phyloP scores from a whole-genome alignment of 1,140 invertebrate species.

The Lamellibrachia luymesi region DNA sequence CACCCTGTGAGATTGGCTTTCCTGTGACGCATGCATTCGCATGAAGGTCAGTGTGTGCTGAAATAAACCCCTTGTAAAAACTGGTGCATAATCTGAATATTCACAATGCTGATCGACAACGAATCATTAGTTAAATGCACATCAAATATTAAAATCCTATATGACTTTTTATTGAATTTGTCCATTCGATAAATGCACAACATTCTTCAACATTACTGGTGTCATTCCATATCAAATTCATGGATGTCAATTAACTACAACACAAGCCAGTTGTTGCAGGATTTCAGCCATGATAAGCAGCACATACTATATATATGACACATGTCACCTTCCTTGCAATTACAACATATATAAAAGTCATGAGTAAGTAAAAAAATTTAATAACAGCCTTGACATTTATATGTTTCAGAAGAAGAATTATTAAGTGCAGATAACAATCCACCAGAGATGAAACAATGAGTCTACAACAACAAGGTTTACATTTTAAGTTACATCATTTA shows the following conservation, averaged over 20 bases:
- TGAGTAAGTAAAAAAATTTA: not conserved
- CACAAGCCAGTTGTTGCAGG: too few relatives aligned
- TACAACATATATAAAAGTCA: too few relatives aligned
- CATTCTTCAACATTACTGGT: too few relatives aligned
- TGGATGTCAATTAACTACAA: too few relatives aligned
- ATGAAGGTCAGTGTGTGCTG: constrained; percentile 88
- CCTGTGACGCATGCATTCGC: constrained; percentile 98
- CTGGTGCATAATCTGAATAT: not conserved
- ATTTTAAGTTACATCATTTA: not conserved
- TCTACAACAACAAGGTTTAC: not conserved
- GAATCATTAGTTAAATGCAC: not conserved
- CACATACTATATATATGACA: too few relatives aligned
- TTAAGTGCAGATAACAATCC: not conserved
- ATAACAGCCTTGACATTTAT: not conserved
- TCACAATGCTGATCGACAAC: not conserved
- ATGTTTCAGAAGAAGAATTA: not conserved
- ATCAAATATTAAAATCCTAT: too few relatives aligned
- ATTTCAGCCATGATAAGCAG: too few relatives aligned
- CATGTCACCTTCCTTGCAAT: too few relatives aligned
- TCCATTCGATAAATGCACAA: too few relatives aligned
- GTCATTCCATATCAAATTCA: too few relatives aligned
- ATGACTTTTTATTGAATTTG: too few relatives aligned
- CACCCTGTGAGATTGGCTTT: constrained; percentile 85
- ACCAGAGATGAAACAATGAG: not conserved
- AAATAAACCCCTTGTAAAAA: constrained; percentile 22